Conservation (phyloP, 2,113 vertebrate genomes). For the Dryoscopus gambensis region DNA sequence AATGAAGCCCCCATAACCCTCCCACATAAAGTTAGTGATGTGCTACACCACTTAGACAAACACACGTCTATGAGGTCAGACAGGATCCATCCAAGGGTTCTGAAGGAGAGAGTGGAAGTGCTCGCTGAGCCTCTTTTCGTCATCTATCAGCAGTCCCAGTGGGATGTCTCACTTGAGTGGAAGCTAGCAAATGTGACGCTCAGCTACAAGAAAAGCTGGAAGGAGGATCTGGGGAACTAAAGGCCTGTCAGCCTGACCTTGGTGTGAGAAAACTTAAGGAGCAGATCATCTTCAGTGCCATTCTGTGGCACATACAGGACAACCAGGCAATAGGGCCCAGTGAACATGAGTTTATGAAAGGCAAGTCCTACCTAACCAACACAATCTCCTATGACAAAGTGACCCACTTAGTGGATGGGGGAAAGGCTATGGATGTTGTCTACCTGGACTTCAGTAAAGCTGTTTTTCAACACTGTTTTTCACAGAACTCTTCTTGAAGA, state of each 20-base stretch:
- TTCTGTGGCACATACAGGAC: background rate
- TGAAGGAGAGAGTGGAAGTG: background rate
- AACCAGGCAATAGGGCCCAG: background rate
- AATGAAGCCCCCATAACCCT: background rate
- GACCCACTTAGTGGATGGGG: background rate
- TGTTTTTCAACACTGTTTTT: background rate
- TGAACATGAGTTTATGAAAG: background rate
- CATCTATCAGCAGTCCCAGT: background rate
- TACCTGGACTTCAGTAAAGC: background rate
- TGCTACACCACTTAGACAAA: background rate
- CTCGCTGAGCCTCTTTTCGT: background rate
- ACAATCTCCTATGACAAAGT: background rate
- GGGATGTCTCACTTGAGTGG: background rate
- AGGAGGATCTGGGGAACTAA: background rate
- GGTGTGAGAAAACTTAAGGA: background rate
- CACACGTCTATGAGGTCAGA: background rate
- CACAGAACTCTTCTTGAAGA: background rate
- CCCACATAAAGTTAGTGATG: background rate
- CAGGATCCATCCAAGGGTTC: background rate
- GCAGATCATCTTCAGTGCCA: background rate
- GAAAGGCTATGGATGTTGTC: background rate
- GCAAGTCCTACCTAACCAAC: background rate
- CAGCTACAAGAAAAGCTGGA: background rate
- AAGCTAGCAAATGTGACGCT: rapidly evolving
- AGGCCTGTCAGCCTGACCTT: background rate